These are phyloP conservation scores for Falco cherrug DNA, from an alignment of 2,797 vertebrate species.

Conservation along the genomic window DNA sequence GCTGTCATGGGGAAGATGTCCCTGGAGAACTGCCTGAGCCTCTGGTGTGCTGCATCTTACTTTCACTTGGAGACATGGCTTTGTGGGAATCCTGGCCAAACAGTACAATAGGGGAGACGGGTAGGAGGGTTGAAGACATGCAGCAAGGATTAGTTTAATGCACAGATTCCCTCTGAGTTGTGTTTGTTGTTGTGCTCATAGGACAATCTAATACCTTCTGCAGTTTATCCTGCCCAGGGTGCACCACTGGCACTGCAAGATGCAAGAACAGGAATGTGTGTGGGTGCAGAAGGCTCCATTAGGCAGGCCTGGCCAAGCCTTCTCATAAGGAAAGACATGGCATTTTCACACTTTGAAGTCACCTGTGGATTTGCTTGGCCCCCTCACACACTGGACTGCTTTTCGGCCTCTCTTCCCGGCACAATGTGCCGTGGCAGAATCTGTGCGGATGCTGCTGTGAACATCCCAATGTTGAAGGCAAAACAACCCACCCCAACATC, in stretches of 20 bases:
- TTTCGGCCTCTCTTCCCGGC: background rate
- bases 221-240: background rate
- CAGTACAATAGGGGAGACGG: background rate
- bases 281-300: background rate
- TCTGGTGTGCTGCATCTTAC: background rate
- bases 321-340: background rate
- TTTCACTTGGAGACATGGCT: background rate
- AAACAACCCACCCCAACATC: background rate
- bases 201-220: background rate
- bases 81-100: background rate
- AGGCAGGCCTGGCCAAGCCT: conserved; percentile 15
- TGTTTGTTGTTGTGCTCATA: background rate
- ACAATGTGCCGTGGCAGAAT: accelerated
- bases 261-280: background rate
- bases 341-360: background rate
- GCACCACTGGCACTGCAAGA: background rate
- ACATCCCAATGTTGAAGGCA: accelerated
- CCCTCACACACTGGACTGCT: background rate
- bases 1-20: background rate
- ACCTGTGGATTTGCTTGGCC: background rate
- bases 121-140: background rate
- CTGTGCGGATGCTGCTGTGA: accelerated
- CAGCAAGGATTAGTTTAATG: background rate
- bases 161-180: background rate
- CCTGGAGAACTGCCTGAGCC: background rate